Evolutionary conservation across 2,797 vertebrate genomes (phyloP).

Genomic region (Danionella dracula): DNA sequence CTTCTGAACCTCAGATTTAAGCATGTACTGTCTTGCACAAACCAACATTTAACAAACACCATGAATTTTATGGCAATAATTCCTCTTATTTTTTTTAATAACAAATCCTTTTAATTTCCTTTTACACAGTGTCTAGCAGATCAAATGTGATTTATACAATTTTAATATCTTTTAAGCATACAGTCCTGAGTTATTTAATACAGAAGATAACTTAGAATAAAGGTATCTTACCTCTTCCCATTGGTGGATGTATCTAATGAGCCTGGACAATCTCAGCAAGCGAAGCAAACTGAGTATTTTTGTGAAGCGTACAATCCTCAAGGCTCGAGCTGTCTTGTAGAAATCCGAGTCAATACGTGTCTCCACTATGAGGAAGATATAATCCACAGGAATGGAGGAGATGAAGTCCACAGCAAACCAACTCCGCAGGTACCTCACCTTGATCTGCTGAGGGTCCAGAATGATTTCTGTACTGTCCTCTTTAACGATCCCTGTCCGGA

Average conservation of each 20-base stretch:
- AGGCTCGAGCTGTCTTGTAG: slow-evolving; percentile 94
- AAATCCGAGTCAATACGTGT: slow-evolving; percentile 96
- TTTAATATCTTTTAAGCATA: too few species aligned
- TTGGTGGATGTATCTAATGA: slow-evolving; percentile 98
- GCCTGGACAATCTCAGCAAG: slow-evolving; percentile 88
- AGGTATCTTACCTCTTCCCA: slow-evolving; percentile 89
- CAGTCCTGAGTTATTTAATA: too few species aligned
- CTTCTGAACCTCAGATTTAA: too few species aligned
- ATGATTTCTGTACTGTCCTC: slow-evolving; percentile 99
- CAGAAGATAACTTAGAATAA: neutral
- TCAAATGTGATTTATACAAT: too few species aligned
- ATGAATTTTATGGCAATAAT: too few species aligned
- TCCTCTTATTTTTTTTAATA: too few species aligned
- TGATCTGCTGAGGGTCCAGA: slow-evolving; percentile 92
- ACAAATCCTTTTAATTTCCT: too few species aligned
- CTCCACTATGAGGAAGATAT: slow-evolving; percentile 98
- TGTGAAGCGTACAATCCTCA: slow-evolving; percentile 96
- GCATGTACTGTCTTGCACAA: too few species aligned
- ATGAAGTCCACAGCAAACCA: slow-evolving; percentile 99
- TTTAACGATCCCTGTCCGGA: slow-evolving; percentile 95
- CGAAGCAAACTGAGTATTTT: slow-evolving; percentile 97
- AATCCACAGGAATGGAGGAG: slow-evolving; percentile 98
- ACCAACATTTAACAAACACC: too few species aligned
- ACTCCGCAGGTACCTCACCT: slow-evolving; percentile 95
- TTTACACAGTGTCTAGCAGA: too few species aligned